Conservation (phyloP, 1,140 invertebrate species). For the Pogonomyrmex barbatus region DNA sequence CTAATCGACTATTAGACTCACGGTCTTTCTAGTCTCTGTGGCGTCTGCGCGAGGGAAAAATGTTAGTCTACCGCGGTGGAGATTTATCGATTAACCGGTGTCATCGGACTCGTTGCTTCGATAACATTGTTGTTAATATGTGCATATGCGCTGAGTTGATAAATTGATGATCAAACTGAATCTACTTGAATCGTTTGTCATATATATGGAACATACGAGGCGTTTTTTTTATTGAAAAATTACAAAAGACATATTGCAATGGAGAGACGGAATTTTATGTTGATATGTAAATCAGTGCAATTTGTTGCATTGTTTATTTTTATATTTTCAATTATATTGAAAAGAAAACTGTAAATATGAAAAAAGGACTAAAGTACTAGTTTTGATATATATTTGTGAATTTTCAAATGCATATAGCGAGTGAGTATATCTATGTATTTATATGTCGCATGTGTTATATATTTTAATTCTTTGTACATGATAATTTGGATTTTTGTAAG, state of each 20-base stretch:
- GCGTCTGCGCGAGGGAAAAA: conserved; percentile 45
- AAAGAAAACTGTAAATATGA: background rate
- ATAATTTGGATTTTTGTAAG: background rate
- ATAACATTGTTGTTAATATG: background rate
- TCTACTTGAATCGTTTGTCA: background rate
- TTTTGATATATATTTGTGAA: background rate
- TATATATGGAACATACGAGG: background rate
- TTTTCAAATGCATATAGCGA: background rate
- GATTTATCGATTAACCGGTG: conserved; percentile 33
- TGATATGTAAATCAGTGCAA: background rate
- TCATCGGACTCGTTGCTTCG: conserved; percentile 7
- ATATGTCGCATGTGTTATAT: background rate
- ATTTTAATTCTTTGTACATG: conserved; percentile 12
- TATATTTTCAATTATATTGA: background rate
- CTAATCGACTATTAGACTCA: conserved; percentile 15
- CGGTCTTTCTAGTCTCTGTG: background rate
- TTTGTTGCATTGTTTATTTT: background rate
- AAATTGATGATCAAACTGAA: background rate
- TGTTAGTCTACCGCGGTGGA: background rate
- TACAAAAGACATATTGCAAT: background rate
- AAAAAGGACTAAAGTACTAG: background rate
- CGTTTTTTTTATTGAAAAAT: background rate
- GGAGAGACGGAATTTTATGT: background rate
- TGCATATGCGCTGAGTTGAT: background rate
- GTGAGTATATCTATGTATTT: background rate